Percentiles rank a stretch among this genome's conserved stretches.
These are phyloP conservation scores for Myripristis murdjan DNA, from an alignment of 2,797 vertebrate species.

Conservation along the genomic window DNA sequence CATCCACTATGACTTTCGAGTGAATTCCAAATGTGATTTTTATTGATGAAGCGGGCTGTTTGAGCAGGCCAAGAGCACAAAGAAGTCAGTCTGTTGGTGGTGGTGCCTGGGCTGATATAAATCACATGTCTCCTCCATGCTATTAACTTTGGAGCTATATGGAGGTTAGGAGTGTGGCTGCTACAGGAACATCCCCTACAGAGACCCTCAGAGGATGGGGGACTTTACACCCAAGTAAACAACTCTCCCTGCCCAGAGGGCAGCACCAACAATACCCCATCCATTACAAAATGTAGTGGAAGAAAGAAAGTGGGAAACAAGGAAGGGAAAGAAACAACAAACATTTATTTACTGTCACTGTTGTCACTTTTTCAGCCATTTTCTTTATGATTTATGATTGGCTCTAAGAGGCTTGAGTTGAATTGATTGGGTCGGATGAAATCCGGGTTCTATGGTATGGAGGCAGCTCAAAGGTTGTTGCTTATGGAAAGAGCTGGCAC, in stretches of 20 bases:
- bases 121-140: slow-evolving; percentile 78
- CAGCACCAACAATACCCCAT: slow-evolving; percentile 80
- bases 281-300: slow-evolving; percentile 78
- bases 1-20: slow-evolving; percentile 72
- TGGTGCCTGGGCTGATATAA: slow-evolving; percentile 71
- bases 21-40: slow-evolving; percentile 82
- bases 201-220: slow-evolving; percentile 79
- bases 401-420: slow-evolving; percentile 71
- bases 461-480: slow-evolving; percentile 47
- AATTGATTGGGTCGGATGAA: slow-evolving; percentile 79
- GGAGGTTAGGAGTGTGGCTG: slow-evolving; percentile 75
- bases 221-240: slow-evolving; percentile 83
- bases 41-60: slow-evolving; percentile 78
- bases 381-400: slow-evolving; percentile 79
- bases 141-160: slow-evolving; percentile 82
- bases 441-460: slow-evolving; percentile 51
- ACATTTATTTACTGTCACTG: slow-evolving; percentile 85
- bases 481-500: slow-evolving; percentile 41
- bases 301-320: slow-evolving; percentile 71
- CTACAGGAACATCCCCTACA: slow-evolving; percentile 82
- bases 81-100: slow-evolving; percentile 77
- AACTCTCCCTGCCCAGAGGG: slow-evolving; percentile 84
- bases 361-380: slow-evolving; percentile 76
- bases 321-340: slow-evolving; percentile 81
- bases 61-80: slow-evolving; percentile 75